Conservation (phyloP, 1,140 invertebrate species). For the Bombus sibiricus region DNA sequence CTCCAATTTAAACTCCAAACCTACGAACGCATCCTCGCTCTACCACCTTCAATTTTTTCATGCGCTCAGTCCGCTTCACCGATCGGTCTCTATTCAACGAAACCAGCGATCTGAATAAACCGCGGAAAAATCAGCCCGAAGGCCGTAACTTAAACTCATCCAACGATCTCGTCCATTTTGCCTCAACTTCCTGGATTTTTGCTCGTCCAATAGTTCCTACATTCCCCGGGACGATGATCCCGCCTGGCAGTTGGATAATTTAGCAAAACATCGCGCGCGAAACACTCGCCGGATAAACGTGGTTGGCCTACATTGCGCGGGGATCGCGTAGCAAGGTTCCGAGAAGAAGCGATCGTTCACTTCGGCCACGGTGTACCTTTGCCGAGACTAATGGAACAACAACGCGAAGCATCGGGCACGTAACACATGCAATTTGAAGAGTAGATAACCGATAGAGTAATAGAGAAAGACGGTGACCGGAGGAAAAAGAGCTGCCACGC, state of each 20-base stretch:
- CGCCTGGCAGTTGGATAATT: constrained; percentile 23
- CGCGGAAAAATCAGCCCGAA: background rate
- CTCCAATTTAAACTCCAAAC: background rate
- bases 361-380: constrained; percentile 20
- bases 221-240: constrained; percentile 12
- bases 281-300: constrained; percentile 23
- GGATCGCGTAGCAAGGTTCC: constrained; percentile 19
- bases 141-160: background rate
- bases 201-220: background rate
- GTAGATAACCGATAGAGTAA: constrained; percentile 23
- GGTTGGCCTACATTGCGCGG: constrained; percentile 43
- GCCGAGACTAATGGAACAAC: constrained; percentile 45
- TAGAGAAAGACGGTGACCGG: background rate
- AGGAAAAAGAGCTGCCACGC: background rate
- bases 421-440: constrained; percentile 41
- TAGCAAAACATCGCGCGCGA: constrained; percentile 31
- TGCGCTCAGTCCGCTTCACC: background rate
- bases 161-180: background rate
- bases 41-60: background rate
- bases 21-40: background rate
- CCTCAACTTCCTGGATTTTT: background rate
- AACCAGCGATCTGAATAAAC: background rate
- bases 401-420: background rate
- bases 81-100: background rate
- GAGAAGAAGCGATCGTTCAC: constrained; percentile 37